These are phyloP conservation scores for Orchesella flavescens DNA, from an alignment of 2,888 invertebrate genomes.

Conservation along the genomic window DNA sequence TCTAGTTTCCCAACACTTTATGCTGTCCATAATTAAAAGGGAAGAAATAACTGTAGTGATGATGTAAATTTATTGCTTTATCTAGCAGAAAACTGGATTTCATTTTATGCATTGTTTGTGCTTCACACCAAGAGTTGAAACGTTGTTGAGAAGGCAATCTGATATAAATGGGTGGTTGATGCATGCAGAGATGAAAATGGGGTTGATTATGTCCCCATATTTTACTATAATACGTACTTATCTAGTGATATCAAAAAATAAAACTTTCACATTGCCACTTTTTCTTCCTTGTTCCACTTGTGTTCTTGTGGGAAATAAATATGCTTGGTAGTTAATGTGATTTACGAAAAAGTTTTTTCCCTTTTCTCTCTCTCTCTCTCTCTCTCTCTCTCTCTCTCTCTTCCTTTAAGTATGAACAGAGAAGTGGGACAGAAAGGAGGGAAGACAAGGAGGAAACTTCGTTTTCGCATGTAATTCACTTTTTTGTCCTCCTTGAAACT, in stretches of 20 bases:
- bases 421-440: not conserved
- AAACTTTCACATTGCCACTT: not conserved
- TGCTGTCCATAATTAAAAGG: no score
- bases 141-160: no score
- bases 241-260: not conserved
- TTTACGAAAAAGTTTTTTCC: conserved; percentile 6
- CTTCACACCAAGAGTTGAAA: no score
- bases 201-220: conserved; percentile 17
- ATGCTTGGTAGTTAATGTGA: not conserved
- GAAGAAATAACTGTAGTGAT: no score
- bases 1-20: no score
- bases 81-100: no score
- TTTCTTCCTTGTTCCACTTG: not conserved
- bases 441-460: not conserved
- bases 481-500: not conserved
- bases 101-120: no score
- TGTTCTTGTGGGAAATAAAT: not conserved
- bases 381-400: no score
- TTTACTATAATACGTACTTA: not conserved
- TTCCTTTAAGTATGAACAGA: not conserved
- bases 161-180: no score
- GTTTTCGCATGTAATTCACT: not conserved
- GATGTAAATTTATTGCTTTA: no score
- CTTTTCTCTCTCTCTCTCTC: no score
- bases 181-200: not conserved